Base-by-base conservation (phyloP, 2,888 invertebrate genomes). In the Athrips mouffetella region DNA sequence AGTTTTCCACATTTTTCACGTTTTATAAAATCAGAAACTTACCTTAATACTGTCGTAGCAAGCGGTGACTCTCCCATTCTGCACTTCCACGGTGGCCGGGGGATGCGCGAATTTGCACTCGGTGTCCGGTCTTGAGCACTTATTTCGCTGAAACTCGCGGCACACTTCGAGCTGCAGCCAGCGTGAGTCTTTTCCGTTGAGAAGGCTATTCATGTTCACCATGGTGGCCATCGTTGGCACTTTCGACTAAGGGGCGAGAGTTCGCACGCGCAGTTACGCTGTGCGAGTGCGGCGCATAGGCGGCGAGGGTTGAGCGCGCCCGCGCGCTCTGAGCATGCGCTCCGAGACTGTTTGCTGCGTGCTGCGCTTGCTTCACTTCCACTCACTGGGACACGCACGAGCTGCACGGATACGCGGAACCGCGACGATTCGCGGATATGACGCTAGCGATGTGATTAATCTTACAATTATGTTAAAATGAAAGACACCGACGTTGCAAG, bases 11-110 rank as follows among this genome's bases (percentile, higher is more conserved):
- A 15, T 6, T 13, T 23, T 10, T 11, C 6, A 8, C 25, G 15
- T 23, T 16, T 23, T 21, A 33, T 10, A 18, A 21, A 31, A 25
- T 41, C 21, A 47, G 42, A 47, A 48, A 81, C 93, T 91, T 90
- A 99, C 99, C 98, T 99, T 99, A 90, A 99, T 99, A 91, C 98
- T 98, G 92, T 99, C 99, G 93, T 99, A 99, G 92, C 99, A 99
- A 74, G 99, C 99, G 74, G 98, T 99, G 79, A 99, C 99, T 78
- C 98, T 93, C 83, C 99, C 99, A 90, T 99, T 99, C 91, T 99
- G 99, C 78, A 99, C 98, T 91, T 99, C 99, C 75, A 99, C 99
- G 89, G 99, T 98, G 73, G 97, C 95, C 63, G 99, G 98, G 58
- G 99, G 99, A 92, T 99, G 99, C 65, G 99, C 99, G 89, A 99